Evolutionary conservation across 1,140 invertebrate genomes (phyloP).

Genomic region (Ptiloglossa arizonensis): DNA sequence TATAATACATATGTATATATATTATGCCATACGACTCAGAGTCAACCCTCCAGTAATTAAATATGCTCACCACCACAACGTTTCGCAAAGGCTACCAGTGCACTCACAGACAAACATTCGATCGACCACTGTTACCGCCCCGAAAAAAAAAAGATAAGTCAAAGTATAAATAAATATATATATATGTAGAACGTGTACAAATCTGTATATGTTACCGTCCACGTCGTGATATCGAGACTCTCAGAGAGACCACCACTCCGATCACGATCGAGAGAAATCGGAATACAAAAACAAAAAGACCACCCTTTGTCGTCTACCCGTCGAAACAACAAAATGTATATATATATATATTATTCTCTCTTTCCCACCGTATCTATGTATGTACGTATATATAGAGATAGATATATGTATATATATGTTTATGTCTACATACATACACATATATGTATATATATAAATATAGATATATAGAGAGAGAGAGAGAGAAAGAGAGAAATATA

Average conservation of each 20-base stretch:
- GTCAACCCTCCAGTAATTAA: slow-evolving; percentile 50
- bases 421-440: too few relatives aligned
- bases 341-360: slow-evolving; percentile 48
- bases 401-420: slow-evolving; percentile 23
- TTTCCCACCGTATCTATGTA: slow-evolving; percentile 33
- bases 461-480: too few relatives aligned
- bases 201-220: slow-evolving; percentile 28
- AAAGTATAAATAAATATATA: slow-evolving; percentile 49
- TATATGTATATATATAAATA: slow-evolving; percentile 50
- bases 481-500: too few relatives aligned
- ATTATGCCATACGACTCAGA: slow-evolving; percentile 28
- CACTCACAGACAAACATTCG: slow-evolving; percentile 82
- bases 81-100: slow-evolving; percentile 78
- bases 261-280: slow-evolving; percentile 26
- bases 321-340: slow-evolving; percentile 41
- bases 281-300: slow-evolving; percentile 15
- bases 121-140: slow-evolving; percentile 77
- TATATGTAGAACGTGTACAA: slow-evolving; percentile 31
- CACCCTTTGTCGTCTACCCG: slow-evolving; percentile 31
- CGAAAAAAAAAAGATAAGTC: slow-evolving; percentile 51
- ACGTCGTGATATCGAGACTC: slow-evolving; percentile 51
- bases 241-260: slow-evolving; percentile 4
- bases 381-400: slow-evolving; percentile 39
- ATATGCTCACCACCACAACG: slow-evolving; percentile 72
- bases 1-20: too few relatives aligned